Evolutionary conservation across 2,113 vertebrate species (phyloP).

Genomic region (Okapia johnstoni): DNA sequence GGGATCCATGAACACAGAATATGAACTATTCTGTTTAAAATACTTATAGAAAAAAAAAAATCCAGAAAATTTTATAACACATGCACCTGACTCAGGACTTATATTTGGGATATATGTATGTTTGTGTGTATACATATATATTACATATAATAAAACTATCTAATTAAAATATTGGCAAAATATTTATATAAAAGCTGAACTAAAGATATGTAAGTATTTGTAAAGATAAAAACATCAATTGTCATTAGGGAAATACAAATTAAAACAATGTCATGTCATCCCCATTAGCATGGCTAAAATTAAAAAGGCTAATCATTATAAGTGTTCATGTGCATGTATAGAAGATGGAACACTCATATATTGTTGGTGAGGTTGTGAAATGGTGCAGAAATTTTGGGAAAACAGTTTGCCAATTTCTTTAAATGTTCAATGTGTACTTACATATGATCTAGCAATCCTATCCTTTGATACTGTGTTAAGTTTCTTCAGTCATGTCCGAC

Average conservation of each 20-base stretch:
- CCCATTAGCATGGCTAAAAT: not conserved
- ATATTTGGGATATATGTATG: not conserved
- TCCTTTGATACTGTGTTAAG: not conserved
- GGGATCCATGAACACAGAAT: not conserved
- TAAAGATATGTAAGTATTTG: not conserved
- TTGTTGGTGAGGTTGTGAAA: not conserved
- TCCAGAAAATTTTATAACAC: not conserved
- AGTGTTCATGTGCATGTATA: not conserved
- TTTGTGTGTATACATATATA: not conserved
- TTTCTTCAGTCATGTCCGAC: not conserved
- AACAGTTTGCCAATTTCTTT: not conserved
- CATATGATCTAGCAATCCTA: not conserved
- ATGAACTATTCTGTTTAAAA: not conserved
- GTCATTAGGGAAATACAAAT: not conserved
- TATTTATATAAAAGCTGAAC: not conserved
- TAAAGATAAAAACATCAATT: not conserved
- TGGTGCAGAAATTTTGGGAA: not conserved
- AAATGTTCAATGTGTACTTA: not conserved
- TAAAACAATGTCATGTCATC: not conserved
- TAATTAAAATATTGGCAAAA: not conserved
- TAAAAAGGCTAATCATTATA: not conserved
- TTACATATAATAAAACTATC: not conserved
- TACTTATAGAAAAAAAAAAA: not conserved
- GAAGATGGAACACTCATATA: not conserved
- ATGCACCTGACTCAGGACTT: not conserved